Evolutionary conservation across 2,888 invertebrate genomes (phyloP).

Genomic region (Buathra laborator): DNA sequence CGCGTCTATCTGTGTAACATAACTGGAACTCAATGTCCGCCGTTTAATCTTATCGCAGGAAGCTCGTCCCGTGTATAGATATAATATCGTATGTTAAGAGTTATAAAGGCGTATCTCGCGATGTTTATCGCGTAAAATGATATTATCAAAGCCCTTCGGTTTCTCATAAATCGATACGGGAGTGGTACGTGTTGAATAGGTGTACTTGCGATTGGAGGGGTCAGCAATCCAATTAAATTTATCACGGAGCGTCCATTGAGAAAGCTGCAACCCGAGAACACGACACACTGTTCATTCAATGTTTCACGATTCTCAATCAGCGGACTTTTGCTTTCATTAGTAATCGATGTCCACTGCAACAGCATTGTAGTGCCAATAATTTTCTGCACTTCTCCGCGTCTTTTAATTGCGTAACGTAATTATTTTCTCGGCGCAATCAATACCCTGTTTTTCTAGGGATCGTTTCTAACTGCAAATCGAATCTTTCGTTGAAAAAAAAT

Average conservation of each 20-base stretch:
- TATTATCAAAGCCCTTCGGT: no score
- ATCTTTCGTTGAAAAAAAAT: background rate
- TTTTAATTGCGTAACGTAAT: background rate
- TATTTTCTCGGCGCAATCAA: background rate
- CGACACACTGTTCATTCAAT: background rate
- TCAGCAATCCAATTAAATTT: slow-evolving; percentile 34
- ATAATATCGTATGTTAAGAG: slow-evolving; percentile 12
- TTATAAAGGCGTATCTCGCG: background rate
- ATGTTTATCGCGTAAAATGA: no score
- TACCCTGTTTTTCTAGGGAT: background rate
- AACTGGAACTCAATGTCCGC: slow-evolving; percentile 37
- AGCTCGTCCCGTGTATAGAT: slow-evolving; percentile 44
- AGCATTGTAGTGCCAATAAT: background rate
- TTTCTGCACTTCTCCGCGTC: no score
- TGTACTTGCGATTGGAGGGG: background rate
- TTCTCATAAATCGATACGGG: no score
- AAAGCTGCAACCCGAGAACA: no score
- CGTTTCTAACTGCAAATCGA: background rate
- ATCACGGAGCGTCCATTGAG: background rate
- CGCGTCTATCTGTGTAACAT: slow-evolving; percentile 50
- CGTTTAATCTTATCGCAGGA: slow-evolving; percentile 66
- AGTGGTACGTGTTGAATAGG: no score
- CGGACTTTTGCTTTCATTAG: background rate
- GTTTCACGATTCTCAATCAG: slow-evolving; percentile 14
- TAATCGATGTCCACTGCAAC: background rate